phyloP scores from a whole-genome alignment of 2,797 vertebrate genomes.

The Artibeus lituratus region DNA sequence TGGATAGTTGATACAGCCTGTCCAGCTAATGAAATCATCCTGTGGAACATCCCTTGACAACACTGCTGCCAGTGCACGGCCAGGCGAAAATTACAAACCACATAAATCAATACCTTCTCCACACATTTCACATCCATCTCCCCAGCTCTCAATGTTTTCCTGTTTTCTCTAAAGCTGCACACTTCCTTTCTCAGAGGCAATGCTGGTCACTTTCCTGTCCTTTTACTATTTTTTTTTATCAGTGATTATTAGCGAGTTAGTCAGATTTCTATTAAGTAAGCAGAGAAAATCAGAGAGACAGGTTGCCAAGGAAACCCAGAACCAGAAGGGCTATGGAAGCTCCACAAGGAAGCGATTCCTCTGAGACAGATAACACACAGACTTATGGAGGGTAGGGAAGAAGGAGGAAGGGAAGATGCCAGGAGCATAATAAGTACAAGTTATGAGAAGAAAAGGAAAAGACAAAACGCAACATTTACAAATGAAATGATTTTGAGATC shows the following conservation, averaged over 20 bases:
- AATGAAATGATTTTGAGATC: conserved; percentile 28
- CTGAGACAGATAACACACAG: conserved; percentile 22
- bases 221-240: conserved; percentile 29
- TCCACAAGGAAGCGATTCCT: conserved; percentile 13
- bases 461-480: not conserved
- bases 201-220: not conserved
- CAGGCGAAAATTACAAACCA: not conserved
- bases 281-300: conserved; percentile 2
- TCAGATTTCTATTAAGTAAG: conserved; percentile 21
- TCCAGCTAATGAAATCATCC: not conserved
- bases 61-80: not conserved
- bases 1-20: not conserved
- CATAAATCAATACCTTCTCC: not conserved
- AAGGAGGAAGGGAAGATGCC: not conserved
- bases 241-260: conserved; percentile 17
- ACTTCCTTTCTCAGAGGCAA: not conserved
- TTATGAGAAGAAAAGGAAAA: not conserved
- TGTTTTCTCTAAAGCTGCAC: not conserved
- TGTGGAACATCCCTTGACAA: not conserved
- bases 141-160: not conserved
- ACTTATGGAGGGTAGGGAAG: not conserved
- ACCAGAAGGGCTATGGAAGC: not conserved
- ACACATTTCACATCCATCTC: not conserved
- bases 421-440: not conserved
- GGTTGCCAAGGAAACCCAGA: conserved; percentile 60